Evolutionary conservation across 2,113 vertebrate species (phyloP).

Genomic region (Riparia riparia): DNA sequence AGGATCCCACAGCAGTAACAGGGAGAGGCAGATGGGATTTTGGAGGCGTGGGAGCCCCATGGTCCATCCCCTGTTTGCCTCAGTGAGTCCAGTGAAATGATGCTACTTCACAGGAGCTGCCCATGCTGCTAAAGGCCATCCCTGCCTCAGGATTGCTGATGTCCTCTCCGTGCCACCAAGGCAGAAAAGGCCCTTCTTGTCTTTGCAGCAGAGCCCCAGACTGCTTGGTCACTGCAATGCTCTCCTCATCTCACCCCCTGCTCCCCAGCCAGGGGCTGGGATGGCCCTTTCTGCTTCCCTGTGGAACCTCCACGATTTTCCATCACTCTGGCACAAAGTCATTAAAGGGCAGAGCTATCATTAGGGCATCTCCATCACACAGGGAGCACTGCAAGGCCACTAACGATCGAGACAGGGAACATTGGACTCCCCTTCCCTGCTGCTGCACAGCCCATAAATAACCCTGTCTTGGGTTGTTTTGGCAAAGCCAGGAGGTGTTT

Average conservation of each 20-base stretch:
- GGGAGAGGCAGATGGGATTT: background rate
- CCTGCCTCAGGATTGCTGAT: rapidly evolving
- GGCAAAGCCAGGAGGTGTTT: background rate
- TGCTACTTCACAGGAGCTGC: background rate
- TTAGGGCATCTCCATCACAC: slow-evolving; percentile 45
- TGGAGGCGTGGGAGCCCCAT: rapidly evolving
- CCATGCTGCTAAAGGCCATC: background rate
- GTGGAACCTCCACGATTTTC: background rate
- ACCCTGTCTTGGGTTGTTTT: background rate
- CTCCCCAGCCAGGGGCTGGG: background rate
- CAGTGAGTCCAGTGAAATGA: rapidly evolving
- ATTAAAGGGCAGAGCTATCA: slow-evolving; percentile 44
- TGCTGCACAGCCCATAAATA: background rate
- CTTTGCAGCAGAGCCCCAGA: background rate
- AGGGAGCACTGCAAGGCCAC: slow-evolving; percentile 48
- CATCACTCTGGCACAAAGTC: slow-evolving; percentile 42
- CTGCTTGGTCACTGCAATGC: rapidly evolving
- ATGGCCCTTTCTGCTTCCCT: background rate
- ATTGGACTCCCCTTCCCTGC: background rate
- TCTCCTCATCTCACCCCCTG: rapidly evolving
- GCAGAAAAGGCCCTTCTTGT: background rate
- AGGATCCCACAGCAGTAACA: background rate
- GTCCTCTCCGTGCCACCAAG: background rate
- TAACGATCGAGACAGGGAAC: slow-evolving; percentile 45
- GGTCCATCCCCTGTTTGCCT: background rate